Percentiles rank a stretch among this genome's conserved stretches.
phyloP scores from a whole-genome alignment of 2,888 invertebrate genomes.

The Lepidocyrtinus sp. region DNA sequence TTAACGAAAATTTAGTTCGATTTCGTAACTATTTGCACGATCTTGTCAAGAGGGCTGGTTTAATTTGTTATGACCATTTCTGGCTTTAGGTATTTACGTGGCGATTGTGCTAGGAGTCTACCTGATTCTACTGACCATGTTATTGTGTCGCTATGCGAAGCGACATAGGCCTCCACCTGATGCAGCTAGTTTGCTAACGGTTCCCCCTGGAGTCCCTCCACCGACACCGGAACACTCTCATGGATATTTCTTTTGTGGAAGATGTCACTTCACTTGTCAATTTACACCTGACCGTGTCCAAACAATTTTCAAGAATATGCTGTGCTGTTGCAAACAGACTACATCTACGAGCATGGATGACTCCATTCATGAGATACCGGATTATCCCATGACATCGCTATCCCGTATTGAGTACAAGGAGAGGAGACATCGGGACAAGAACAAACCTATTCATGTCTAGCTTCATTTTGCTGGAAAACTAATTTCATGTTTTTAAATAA shows the following conservation, averaged over 20 bases:
- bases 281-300: conserved; percentile 32
- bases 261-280: conserved; percentile 49
- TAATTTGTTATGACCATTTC: background rate
- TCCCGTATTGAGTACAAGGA: conserved; percentile 44
- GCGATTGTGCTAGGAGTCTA: conserved; percentile 67
- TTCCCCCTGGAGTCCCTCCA: conserved; percentile 37
- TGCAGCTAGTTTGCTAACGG: conserved; percentile 40
- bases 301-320: conserved; percentile 28
- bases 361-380: conserved; percentile 50
- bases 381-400: conserved; percentile 51
- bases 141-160: conserved; percentile 65
- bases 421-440: conserved; percentile 10
- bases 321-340: conserved; percentile 30
- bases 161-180: conserved; percentile 57
- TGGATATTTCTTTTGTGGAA: conserved; percentile 33
- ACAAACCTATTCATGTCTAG: conserved; percentile 47
- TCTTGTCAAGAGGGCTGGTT: too few species aligned
- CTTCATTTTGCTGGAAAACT: background rate
- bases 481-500: background rate
- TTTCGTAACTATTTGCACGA: too few species aligned
- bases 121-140: conserved; percentile 65
- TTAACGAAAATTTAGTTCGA: too few species aligned
- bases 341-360: conserved; percentile 40
- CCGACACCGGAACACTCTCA: conserved; percentile 46
- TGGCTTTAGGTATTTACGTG: conserved; percentile 63